phyloP scores from a whole-genome alignment of 2,797 vertebrate genomes.

The Clarias platycephalus region DNA sequence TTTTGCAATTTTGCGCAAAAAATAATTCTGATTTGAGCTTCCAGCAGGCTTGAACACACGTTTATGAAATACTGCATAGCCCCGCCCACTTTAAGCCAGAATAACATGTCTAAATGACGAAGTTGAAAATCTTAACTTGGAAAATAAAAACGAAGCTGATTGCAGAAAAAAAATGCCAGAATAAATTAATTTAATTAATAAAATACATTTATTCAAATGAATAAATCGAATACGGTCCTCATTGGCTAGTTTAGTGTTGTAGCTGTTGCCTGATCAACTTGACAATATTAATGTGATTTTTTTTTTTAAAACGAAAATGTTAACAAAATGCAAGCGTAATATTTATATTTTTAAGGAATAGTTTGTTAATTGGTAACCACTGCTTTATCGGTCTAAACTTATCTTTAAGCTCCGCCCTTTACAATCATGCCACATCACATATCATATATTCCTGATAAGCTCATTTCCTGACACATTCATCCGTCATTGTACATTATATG shows the following conservation, averaged over 20 bases:
- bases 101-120: not conserved
- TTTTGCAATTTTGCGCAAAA: not conserved
- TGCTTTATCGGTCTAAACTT: not conserved
- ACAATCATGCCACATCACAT: not conserved
- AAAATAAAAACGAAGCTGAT: not conserved
- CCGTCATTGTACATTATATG: too few species aligned
- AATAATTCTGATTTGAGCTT: not conserved
- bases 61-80: not conserved
- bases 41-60: not conserved
- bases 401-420: not conserved
- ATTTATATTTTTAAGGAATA: not conserved
- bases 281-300: not conserved
- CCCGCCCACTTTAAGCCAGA: not conserved
- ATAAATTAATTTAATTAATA: not conserved
- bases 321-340: too few species aligned
- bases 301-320: not conserved
- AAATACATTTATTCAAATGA: not conserved
- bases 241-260: too few species aligned
- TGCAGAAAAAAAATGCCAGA: too few species aligned
- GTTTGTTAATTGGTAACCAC: not conserved
- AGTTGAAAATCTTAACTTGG: not conserved
- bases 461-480: not conserved
- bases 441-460: not conserved
- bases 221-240: too few species aligned
- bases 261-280: not conserved